These are phyloP conservation scores for Radopholus similis DNA, from an alignment of 1,140 invertebrate genomes.

Conservation along the genomic window DNA sequence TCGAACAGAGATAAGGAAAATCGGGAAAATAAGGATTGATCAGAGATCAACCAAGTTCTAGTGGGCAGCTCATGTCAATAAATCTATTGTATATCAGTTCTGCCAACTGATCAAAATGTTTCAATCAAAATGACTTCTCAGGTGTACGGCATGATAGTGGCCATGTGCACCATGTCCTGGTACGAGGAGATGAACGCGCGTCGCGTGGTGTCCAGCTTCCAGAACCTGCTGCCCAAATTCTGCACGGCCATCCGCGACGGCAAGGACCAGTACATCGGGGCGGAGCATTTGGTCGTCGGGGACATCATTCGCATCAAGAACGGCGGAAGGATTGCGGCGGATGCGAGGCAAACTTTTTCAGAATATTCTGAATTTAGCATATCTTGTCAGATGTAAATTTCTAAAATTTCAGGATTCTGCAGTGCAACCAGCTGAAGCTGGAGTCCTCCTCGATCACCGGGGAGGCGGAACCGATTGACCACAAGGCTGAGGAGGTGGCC, in stretches of 20 bases:
- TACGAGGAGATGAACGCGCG: slow-evolving; percentile 26
- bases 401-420: neutral
- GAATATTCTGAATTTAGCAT: neutral
- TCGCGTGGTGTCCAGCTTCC: slow-evolving; percentile 34
- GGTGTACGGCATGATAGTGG: slow-evolving; percentile 40
- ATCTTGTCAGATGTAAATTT: neutral
- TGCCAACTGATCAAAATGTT: too few species aligned
- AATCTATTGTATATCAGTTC: too few species aligned
- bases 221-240: slow-evolving; percentile 68
- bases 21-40: too few species aligned
- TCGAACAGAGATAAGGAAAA: too few species aligned
- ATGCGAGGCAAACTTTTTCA: slow-evolving; percentile 60
- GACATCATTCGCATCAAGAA: slow-evolving; percentile 87
- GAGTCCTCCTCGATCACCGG: slow-evolving; percentile 76
- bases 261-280: slow-evolving; percentile 79
- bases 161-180: slow-evolving; percentile 41
- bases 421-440: slow-evolving; percentile 66
- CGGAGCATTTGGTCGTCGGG: slow-evolving; percentile 83
- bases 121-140: too few species aligned
- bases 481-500: slow-evolving; percentile 32
- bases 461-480: slow-evolving; percentile 68
- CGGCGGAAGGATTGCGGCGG: slow-evolving; percentile 87
- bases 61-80: too few species aligned
- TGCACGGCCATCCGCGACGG: slow-evolving; percentile 89
- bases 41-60: too few species aligned